Percentiles rank a stretch among this genome's conserved stretches.
Conservation (phyloP, 2,797 vertebrate genomes). For the Pseudochirops cupreus region DNA sequence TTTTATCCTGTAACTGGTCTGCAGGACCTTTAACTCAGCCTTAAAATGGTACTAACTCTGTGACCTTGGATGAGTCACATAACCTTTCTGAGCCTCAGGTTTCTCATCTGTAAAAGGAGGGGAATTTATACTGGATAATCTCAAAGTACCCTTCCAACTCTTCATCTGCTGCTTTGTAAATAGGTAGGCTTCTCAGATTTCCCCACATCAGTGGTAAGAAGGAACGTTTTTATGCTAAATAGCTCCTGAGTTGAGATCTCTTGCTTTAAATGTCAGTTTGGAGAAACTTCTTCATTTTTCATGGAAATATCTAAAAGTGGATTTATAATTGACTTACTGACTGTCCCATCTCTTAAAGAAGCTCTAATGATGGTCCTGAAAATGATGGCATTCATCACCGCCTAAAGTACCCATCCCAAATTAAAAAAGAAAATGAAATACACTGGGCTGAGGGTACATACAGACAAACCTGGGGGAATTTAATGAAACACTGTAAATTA, state of each 20-base stretch:
- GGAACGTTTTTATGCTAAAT: conserved; percentile 51
- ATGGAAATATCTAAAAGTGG: conserved; percentile 55
- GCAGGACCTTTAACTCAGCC: neutral
- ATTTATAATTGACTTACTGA: conserved; percentile 76
- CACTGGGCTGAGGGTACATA: conserved; percentile 67
- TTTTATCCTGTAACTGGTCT: neutral
- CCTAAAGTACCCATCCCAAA: conserved; percentile 69
- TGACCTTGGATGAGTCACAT: neutral
- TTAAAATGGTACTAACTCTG: neutral
- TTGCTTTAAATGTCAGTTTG: conserved; percentile 62
- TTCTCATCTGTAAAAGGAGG: neutral
- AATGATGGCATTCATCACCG: conserved; percentile 75
- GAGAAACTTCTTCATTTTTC: conserved; percentile 62
- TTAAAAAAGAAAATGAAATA: conserved; percentile 80
- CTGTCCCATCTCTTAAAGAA: conserved; percentile 72
- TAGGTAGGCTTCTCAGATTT: conserved; percentile 45
- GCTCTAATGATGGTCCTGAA: conserved; percentile 75
- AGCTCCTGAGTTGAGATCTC: conserved; percentile 62
- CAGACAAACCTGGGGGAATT: conserved; percentile 73
- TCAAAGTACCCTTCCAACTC: neutral
- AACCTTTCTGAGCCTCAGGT: neutral
- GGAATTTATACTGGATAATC: neutral
- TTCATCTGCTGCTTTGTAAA: neutral
- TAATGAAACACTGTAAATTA: conserved; percentile 71
- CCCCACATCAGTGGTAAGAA: conserved; percentile 46